Evolutionary conservation across 2,797 vertebrate species (phyloP).

Genomic region (Microctenopoma steveboyesi): DNA sequence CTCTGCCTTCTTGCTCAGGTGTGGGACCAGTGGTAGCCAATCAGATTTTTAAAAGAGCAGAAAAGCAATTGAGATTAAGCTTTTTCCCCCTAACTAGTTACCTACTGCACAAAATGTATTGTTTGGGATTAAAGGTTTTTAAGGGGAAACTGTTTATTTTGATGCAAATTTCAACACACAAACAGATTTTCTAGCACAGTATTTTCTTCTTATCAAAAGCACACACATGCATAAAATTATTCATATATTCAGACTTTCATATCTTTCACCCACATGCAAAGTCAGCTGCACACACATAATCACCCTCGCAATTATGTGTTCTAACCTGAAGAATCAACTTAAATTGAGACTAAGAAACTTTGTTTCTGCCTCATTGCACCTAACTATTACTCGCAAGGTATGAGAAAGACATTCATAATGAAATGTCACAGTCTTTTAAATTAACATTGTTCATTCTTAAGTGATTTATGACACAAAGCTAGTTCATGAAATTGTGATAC

Average conservation of each 20-base stretch:
- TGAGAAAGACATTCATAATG: not conserved
- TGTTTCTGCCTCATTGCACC: conserved; percentile 7
- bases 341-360: conserved; percentile 9
- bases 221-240: conserved; percentile 45
- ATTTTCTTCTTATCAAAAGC: conserved; percentile 28
- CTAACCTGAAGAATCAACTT: conserved; percentile 11
- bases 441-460: not conserved
- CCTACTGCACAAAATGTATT: not conserved
- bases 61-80: not conserved
- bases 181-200: conserved; percentile 7
- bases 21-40: too few species aligned
- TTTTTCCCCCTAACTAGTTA: not conserved
- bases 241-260: conserved; percentile 56
- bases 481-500: not conserved
- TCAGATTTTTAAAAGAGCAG: too few species aligned
- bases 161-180: conserved; percentile 40
- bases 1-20: too few species aligned
- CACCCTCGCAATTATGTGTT: conserved; percentile 39
- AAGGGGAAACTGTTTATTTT: conserved; percentile 29
- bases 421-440: not conserved
- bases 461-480: conserved; percentile 22
- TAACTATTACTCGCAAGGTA: not conserved
- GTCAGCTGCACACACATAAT: conserved; percentile 19
- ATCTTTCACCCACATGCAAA: conserved; percentile 41
- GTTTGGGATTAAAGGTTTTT: conserved; percentile 9